Percentiles rank a stretch among this genome's conserved stretches.
Evolutionary conservation across 2,113 vertebrate genomes (phyloP).

Genomic region (Ochotona curzoniae): DNA sequence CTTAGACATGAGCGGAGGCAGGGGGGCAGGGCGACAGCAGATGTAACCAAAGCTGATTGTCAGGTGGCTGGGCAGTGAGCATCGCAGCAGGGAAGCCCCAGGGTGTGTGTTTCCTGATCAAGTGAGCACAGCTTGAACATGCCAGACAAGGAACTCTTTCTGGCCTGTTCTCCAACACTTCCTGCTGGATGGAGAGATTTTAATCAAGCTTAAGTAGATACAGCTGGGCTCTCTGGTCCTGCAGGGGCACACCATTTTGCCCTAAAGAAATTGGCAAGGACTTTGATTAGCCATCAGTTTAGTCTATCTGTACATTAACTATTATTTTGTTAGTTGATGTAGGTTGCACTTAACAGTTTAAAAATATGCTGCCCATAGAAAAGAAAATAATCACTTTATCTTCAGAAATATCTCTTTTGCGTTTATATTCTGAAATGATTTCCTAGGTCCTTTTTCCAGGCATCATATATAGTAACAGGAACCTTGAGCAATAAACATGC

Average conservation of each 20-base stretch:
- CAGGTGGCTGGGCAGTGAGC: background rate
- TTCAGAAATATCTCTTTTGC: conserved; percentile 1
- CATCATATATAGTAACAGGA: background rate
- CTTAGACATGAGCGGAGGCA: background rate
- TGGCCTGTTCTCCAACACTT: background rate
- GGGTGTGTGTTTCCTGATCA: background rate
- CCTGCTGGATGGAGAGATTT: background rate
- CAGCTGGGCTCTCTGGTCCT: conserved; percentile 37
- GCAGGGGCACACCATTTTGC: too few species aligned
- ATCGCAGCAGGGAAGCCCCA: background rate
- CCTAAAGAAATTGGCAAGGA: background rate
- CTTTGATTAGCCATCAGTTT: background rate
- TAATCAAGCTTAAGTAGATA: conserved; percentile 48
- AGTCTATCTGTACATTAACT: background rate
- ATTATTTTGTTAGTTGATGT: background rate
- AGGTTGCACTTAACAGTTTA: background rate
- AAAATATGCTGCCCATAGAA: background rate
- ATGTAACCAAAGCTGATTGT: background rate
- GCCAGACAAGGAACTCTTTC: background rate
- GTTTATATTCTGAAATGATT: background rate
- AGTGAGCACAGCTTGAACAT: conserved; percentile 18
- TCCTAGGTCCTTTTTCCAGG: background rate
- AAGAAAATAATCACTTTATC: conserved; percentile 29
- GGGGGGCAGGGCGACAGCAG: background rate
- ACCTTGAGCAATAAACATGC: background rate